Evolutionary conservation across 2,888 invertebrate species (phyloP).

Genomic region (Ennomos fuscantarius): DNA sequence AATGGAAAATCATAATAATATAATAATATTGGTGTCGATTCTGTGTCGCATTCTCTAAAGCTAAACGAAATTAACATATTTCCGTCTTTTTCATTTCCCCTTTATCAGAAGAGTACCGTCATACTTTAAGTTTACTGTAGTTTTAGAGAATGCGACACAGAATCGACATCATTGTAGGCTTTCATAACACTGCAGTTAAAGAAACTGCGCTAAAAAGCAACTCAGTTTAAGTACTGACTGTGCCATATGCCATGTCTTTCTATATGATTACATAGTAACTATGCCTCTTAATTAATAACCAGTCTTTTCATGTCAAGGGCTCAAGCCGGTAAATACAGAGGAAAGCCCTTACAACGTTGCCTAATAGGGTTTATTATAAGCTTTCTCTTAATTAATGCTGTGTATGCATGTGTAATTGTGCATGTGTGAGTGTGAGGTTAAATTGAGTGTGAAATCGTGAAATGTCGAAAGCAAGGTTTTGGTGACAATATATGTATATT

Average conservation of each 20-base stretch:
- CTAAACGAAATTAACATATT: no score
- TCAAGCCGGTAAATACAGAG: conserved; percentile 35
- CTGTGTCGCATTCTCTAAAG: no score
- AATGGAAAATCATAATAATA: no score
- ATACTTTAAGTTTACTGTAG: no score
- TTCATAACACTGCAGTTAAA: no score
- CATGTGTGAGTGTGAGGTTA: conserved; percentile 27
- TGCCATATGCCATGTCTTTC: conserved; percentile 3
- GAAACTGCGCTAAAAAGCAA: no score
- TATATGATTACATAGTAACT: conserved; percentile 27
- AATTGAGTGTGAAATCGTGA: conserved; percentile 44
- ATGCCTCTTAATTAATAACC: conserved; percentile 37
- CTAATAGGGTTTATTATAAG: conserved; percentile 46
- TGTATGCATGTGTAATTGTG: conserved; percentile 24
- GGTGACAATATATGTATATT: conserved; percentile 26
- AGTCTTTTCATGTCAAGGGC: conserved; percentile 40
- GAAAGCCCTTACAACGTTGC: conserved; percentile 43
- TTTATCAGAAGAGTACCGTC: no score
- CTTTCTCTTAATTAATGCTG: conserved; percentile 42
- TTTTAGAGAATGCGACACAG: no score
- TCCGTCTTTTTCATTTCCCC: no score
- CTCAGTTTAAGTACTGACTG: neutral
- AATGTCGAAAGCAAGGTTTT: conserved; percentile 31
- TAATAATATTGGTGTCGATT: no score
- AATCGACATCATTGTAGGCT: no score